Evolutionary conservation across 2,113 vertebrate genomes (phyloP).

Genomic region (Ceyx melanurus): DNA sequence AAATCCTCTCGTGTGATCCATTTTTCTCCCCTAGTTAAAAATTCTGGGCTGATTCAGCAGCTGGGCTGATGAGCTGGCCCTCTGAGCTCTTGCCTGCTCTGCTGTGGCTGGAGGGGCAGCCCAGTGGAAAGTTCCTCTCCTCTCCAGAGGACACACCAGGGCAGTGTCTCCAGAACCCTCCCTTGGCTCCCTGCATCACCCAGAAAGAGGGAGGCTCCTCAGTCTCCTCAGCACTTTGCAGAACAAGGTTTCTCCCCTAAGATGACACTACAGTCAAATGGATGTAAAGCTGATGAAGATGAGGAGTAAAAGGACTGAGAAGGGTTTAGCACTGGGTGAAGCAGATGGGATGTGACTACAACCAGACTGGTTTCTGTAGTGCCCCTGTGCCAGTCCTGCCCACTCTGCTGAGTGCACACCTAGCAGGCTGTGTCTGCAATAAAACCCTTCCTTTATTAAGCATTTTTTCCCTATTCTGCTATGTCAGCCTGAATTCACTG

Average conservation of each 20-base stretch:
- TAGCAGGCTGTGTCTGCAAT: slow-evolving; percentile 44
- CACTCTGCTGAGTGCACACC: slow-evolving; percentile 30
- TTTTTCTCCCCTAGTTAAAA: slow-evolving; percentile 22
- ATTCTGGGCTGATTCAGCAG: slow-evolving; percentile 52
- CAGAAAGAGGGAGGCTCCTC: background rate
- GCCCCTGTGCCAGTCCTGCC: background rate
- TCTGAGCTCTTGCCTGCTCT: background rate
- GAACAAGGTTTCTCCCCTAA: background rate
- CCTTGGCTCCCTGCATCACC: background rate
- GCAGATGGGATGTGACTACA: background rate
- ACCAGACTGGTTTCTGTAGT: slow-evolving; percentile 12
- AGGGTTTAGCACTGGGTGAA: background rate
- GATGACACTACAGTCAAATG: background rate
- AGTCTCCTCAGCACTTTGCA: background rate
- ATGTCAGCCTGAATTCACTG: slow-evolving; percentile 68
- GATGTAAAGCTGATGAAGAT: background rate
- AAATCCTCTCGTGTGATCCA: background rate
- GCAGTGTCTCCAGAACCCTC: background rate
- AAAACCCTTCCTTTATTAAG: slow-evolving; percentile 52
- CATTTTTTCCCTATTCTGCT: slow-evolving; percentile 45
- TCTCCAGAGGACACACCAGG: slow-evolving; percentile 8
- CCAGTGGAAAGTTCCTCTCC: background rate
- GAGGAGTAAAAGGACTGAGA: background rate
- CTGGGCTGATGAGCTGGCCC: background rate
- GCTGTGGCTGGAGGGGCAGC: background rate